Evolutionary conservation across 2,113 vertebrate species (phyloP).

Genomic region (Odocoileus virginianus): DNA sequence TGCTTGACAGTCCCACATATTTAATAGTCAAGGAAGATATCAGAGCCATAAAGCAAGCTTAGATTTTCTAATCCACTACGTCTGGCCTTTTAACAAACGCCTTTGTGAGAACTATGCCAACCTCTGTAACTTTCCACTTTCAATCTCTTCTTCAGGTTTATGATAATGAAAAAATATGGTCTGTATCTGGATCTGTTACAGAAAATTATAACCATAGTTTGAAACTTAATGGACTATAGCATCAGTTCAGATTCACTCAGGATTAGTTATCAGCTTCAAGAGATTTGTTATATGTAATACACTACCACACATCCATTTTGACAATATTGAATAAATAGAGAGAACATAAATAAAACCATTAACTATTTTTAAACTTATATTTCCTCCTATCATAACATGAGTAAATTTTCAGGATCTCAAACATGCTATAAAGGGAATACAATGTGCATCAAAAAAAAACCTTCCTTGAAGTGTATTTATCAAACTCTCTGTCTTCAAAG

Average conservation of each 20-base stretch:
- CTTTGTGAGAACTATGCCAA: conserved; percentile 9
- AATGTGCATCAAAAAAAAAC: not conserved
- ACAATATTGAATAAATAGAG: conserved; percentile 62
- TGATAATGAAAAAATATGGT: conserved; percentile 68
- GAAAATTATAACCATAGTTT: conserved; percentile 74
- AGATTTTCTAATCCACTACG: conserved; percentile 49
- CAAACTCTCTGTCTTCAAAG: not conserved
- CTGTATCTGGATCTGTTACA: conserved; percentile 59
- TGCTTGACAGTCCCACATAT: conserved; percentile 40
- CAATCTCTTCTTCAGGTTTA: conserved; percentile 28
- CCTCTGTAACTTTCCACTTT: conserved; percentile 9
- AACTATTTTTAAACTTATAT: conserved; percentile 45
- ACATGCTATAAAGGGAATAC: conserved; percentile 11
- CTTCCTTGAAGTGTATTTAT: not conserved
- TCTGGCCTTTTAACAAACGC: not conserved
- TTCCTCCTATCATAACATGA: conserved; percentile 48
- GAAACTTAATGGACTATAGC: conserved; percentile 73
- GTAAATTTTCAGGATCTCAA: conserved; percentile 48
- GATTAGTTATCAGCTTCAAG: conserved; percentile 74
- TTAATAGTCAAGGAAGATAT: conserved; percentile 50
- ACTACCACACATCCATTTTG: conserved; percentile 61
- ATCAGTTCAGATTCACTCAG: conserved; percentile 72
- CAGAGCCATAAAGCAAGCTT: conserved; percentile 37
- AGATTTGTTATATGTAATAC: conserved; percentile 73
- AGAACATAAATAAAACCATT: conserved; percentile 49